Conservation (phyloP, 2,888 invertebrate genomes). For the Bibio marci region DNA sequence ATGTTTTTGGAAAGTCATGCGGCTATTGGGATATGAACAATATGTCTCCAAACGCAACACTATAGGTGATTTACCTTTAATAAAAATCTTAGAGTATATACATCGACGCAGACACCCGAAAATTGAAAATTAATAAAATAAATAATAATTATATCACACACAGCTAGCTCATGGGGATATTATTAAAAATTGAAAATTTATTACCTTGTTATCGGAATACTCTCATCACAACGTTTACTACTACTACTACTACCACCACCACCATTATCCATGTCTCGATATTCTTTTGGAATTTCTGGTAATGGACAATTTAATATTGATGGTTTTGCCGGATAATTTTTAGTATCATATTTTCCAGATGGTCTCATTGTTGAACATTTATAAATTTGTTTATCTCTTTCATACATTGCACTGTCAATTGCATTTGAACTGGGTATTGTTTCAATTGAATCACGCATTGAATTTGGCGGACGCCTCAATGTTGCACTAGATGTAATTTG, state of each 20-base stretch:
- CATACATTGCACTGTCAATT: slow-evolving; percentile 26
- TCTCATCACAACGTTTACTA: not conserved
- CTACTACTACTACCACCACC: not conserved
- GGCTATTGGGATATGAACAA: too few relatives aligned
- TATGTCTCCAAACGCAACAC: too few relatives aligned
- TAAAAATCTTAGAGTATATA: too few relatives aligned
- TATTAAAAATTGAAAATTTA: not conserved
- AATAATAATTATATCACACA: too few relatives aligned
- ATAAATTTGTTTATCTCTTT: slow-evolving; percentile 29
- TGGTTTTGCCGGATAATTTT: slow-evolving; percentile 21
- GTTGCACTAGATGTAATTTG: not conserved
- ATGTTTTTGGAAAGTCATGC: too few relatives aligned
- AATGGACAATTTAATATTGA: slow-evolving; percentile 29
- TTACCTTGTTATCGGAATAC: not conserved
- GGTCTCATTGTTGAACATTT: slow-evolving; percentile 29
- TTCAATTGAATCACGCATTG: slow-evolving; percentile 18
- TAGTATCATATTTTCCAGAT: slow-evolving; percentile 29
- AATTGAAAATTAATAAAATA: too few relatives aligned
- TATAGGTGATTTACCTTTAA: too few relatives aligned
- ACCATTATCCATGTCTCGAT: slow-evolving; percentile 12
- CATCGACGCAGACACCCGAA: too few relatives aligned
- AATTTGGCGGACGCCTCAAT: slow-evolving; percentile 4
- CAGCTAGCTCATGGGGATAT: not conserved
- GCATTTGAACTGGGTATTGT: slow-evolving; percentile 19
- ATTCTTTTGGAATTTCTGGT: slow-evolving; percentile 30